Percentiles rank a stretch among this genome's conserved stretches.
Conservation (phyloP, 2,888 invertebrate genomes). For the Bedellia somnulentella region DNA sequence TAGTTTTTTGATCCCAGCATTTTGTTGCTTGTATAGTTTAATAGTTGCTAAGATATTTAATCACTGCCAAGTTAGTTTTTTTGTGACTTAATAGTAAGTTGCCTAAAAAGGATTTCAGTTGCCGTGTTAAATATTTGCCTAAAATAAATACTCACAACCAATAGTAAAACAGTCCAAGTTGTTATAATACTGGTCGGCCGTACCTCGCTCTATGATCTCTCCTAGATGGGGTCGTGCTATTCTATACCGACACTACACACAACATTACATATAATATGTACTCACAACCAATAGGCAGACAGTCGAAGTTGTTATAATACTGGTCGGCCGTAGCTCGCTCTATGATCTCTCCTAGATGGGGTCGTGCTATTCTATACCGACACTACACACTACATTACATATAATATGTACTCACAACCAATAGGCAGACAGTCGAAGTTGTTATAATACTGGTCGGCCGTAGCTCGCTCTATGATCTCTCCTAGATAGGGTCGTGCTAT, state of each 20-base stretch:
- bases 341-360: slow-evolving; percentile 90
- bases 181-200: slow-evolving; percentile 89
- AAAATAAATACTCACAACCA: slow-evolving; percentile 85
- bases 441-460: slow-evolving; percentile 89
- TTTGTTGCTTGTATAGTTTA: too few relatives aligned
- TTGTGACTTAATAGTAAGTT: too few relatives aligned
- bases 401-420: slow-evolving; percentile 85
- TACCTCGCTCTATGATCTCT: slow-evolving; percentile 90
- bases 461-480: slow-evolving; percentile 90
- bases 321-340: slow-evolving; percentile 92
- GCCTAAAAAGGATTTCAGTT: too few relatives aligned
- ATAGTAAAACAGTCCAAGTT: slow-evolving; percentile 89
- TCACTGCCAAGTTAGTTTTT: too few relatives aligned
- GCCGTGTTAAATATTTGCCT: too few relatives aligned
- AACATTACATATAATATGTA: too few relatives aligned
- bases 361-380: too few relatives aligned
- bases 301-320: slow-evolving; percentile 91
- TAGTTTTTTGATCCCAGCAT: too few relatives aligned
- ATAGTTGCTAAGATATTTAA: too few relatives aligned
- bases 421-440: slow-evolving; percentile 89
- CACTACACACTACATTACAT: too few relatives aligned
- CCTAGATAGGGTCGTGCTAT: slow-evolving; percentile 93
- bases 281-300: slow-evolving; percentile 89
- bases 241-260: too few relatives aligned
- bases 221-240: slow-evolving; percentile 93